Evolutionary conservation across 2,797 vertebrate species (phyloP), one percentile per base, ranked within the genome.

Genomic region (Spondyliosoma cantharus): DNA sequence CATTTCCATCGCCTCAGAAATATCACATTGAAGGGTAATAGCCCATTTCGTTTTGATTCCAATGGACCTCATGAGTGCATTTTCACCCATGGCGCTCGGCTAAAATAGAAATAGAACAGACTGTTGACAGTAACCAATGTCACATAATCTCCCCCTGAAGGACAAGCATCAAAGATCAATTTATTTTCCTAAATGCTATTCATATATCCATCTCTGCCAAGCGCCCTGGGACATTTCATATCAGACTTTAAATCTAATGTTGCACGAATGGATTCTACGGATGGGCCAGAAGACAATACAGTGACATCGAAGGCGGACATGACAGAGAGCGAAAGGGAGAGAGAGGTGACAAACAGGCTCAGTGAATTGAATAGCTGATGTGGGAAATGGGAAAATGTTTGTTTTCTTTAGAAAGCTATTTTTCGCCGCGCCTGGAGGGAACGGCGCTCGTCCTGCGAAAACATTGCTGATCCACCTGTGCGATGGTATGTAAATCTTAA

Each of bases 121-220:
- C 87, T 91, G 92, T 93, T 92, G 92, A 93, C 92, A 92, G 92
- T 94, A 93, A 92, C 89, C 92, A 93, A 92, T 94, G 93, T 94
- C 91, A 93, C 89, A 87, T 93, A 93, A 93, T 92, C 89, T 92
- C 80, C 77, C 91, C 93, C 92, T 90, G 90, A 95, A 95, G 93
- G 93, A 94, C 92, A 92, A 89, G 90, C 93, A 93, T 93, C 90
- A 90, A 91, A 93, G 90, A 94, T 92, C 93, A 91, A 94, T 95
- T 92, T 93, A 93, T 93, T 92, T 90, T 91, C 91, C 90, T 90
- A 91, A 94, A 93, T 89, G 93, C 91, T 92, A 90, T 92, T 93
- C 88, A 91, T 90, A 88, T 89, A 92, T 89, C 91, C 84, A 93
- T 93, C 87, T 93, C 82, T 70, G 82, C 83, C 5, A 71, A 60